These are phyloP conservation scores for Rhorus exstirpatorius DNA, from an alignment of 2,888 invertebrate genomes.

Conservation along the genomic window DNA sequence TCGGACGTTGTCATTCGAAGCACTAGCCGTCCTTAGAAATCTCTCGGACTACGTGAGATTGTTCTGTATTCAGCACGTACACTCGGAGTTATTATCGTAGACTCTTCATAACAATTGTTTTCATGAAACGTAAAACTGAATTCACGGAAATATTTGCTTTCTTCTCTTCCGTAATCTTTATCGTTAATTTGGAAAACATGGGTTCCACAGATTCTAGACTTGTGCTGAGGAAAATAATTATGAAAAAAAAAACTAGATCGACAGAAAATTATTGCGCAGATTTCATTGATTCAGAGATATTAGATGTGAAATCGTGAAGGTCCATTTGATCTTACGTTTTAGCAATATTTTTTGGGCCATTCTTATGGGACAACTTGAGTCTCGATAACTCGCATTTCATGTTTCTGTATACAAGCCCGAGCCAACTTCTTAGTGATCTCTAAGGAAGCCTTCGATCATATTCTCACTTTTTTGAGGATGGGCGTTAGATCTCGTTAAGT, in stretches of 20 bases:
- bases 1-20: constrained; percentile 81
- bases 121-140: too few relatives aligned
- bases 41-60: constrained; percentile 59
- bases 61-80: constrained; percentile 4
- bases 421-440: too few relatives aligned
- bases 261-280: too few relatives aligned
- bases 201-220: too few relatives aligned
- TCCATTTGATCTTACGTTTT: background rate
- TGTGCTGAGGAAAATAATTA: too few relatives aligned
- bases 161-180: too few relatives aligned
- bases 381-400: too few relatives aligned
- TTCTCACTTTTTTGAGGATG: background rate
- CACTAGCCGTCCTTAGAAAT: constrained; percentile 81
- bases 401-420: too few relatives aligned
- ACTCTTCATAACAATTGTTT: too few relatives aligned
- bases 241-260: too few relatives aligned
- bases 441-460: background rate
- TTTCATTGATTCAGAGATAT: background rate
- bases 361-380: background rate
- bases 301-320: background rate
- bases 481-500: background rate
- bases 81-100: background rate
- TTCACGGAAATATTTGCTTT: too few relatives aligned
- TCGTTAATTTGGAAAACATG: too few relatives aligned
- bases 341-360: background rate